Evolutionary conservation across 2,888 invertebrate genomes (phyloP), one percentile per base, ranked within the genome.

Genomic region (Xestobium rufovillosum): DNA sequence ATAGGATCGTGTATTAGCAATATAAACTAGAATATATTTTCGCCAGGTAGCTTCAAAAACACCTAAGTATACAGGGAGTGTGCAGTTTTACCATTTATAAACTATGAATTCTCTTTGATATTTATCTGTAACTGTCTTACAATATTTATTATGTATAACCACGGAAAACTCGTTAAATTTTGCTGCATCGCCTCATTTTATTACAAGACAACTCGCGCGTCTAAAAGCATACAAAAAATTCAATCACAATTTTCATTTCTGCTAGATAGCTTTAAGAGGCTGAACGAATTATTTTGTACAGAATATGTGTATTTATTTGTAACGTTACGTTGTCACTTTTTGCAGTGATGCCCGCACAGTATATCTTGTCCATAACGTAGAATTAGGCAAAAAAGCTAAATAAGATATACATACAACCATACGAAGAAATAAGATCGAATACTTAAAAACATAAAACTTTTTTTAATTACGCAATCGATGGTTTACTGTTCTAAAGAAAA

Each of bases 1-100:
- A 46, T 60, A 60, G 58, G 60, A 58, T 65, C 67, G 67, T 67
- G 67, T 67, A 67, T 64, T 67, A 67, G 67, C 67, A 67, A 67
- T 67, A 67, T 66, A 52, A 55, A 52, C 45, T 39, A 53, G 42
- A 39, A 41, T 48, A 49, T 45, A 49, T 44, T 49, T 51, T 51
- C 41, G 40, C 47, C 23, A 34, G 36, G 27, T 41, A 41, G 38
- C 43, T n/a, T 19, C 23, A n/a, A 8, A 19, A 6, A 19, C n/a
- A n/a, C 23, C 23, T 19, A 19, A 8, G n/a, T n/a, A 8, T n/a
- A 19, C 6, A 19, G 23, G n/a, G 23, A 8, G n/a, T 8, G 6
- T 19, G n/a, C 6, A n/a, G n/a, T n/a, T 19, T n/a, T 19, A 8
- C 6, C 6, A 19, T n/a, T n/a, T n/a, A n/a, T 19, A 19, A 19